These are phyloP conservation scores for Cervus canadensis DNA, from an alignment of 2,113 vertebrate genomes.

Conservation along the genomic window DNA sequence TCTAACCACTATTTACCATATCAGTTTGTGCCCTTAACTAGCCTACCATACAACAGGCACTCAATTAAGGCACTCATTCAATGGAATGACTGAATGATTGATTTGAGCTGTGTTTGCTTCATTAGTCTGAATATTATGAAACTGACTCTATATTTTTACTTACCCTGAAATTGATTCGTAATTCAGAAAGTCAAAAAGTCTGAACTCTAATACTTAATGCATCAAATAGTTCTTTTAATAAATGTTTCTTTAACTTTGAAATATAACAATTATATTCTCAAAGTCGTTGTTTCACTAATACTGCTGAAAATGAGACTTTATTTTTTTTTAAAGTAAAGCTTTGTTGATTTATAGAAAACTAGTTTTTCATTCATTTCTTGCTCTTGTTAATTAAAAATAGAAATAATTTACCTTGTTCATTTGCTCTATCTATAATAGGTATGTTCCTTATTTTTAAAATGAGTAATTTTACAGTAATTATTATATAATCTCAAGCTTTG, in stretches of 20 bases:
- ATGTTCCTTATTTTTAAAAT: neutral
- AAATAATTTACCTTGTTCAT: neutral
- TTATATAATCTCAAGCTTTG: neutral
- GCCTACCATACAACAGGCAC: neutral
- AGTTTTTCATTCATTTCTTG: neutral
- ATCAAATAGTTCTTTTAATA: neutral
- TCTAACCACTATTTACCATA: neutral
- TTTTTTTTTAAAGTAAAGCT: neutral
- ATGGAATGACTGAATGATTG: neutral
- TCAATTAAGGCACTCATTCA: neutral
- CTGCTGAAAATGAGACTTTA: neutral
- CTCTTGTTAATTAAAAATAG: neutral
- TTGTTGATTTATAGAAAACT: neutral
- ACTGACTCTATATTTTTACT: neutral
- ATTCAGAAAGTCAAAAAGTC: neutral
- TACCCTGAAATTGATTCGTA: neutral
- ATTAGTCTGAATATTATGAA: neutral
- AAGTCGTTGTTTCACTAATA: constrained; percentile 15
- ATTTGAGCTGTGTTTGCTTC: neutral
- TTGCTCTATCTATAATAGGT: neutral
- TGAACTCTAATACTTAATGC: neutral
- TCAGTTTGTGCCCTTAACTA: neutral
- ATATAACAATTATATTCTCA: neutral
- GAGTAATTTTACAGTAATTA: neutral
- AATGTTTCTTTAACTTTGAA: neutral